Evolutionary conservation across 1,140 invertebrate species (phyloP).

Genomic region (Apolygus lucorum): DNA sequence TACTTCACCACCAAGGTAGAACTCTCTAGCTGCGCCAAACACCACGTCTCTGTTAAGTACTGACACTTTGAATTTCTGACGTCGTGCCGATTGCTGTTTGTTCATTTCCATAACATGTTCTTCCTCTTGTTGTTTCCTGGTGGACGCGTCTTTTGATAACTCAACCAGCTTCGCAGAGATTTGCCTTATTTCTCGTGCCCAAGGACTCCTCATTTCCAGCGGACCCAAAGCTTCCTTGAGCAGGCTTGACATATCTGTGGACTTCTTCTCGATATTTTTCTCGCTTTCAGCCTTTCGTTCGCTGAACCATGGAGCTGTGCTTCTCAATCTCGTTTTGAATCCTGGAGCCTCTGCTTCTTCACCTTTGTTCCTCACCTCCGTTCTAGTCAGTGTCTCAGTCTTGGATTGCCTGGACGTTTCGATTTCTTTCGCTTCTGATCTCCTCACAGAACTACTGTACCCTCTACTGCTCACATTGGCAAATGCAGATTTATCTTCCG

Average conservation of each 20-base stretch:
- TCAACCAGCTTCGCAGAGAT: slow-evolving; percentile 64
- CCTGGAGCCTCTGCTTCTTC: not conserved
- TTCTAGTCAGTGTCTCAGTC: not conserved
- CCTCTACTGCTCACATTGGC: not conserved
- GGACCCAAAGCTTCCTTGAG: slow-evolving; percentile 37
- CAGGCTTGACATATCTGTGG: slow-evolving; percentile 62
- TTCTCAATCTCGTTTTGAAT: not conserved
- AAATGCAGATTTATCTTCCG: not conserved
- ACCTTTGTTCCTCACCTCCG: not conserved
- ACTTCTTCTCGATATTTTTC: slow-evolving; percentile 51
- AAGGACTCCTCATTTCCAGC: slow-evolving; percentile 43
- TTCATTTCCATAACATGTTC: slow-evolving; percentile 11
- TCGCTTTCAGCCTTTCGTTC: not conserved
- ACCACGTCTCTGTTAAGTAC: slow-evolving; percentile 34
- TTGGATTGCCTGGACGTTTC: slow-evolving; percentile 5
- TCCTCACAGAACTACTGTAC: not conserved
- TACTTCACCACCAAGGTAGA: not conserved
- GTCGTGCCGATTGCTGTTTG: slow-evolving; percentile 16
- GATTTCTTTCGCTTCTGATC: slow-evolving; percentile 17
- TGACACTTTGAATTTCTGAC: slow-evolving; percentile 34
- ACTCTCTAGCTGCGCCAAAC: not conserved
- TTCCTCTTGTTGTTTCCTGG: slow-evolving; percentile 42
- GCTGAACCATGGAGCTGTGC: slow-evolving; percentile 24
- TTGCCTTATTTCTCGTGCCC: slow-evolving; percentile 64
- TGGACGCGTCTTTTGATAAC: slow-evolving; percentile 50